These are phyloP conservation scores for Cynodonichthys magdalenae DNA, from an alignment of 2,797 vertebrate species.

Conservation along the genomic window DNA sequence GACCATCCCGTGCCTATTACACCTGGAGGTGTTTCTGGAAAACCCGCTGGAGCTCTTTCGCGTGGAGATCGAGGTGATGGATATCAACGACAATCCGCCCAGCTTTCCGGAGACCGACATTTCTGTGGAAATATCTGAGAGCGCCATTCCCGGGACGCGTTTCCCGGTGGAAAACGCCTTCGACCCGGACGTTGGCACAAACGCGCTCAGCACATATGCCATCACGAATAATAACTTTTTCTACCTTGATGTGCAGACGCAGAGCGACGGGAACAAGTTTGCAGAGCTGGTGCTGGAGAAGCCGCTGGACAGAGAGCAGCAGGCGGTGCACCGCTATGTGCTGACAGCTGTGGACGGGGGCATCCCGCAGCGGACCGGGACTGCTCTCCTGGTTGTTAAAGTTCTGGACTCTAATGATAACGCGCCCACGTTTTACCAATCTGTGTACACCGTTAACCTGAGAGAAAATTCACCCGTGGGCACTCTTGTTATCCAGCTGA, in stretches of 20 bases:
- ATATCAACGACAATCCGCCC: conserved; percentile 97
- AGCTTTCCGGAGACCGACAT: conserved; percentile 93
- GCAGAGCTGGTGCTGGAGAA: conserved; percentile 96
- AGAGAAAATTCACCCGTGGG: conserved; percentile 93
- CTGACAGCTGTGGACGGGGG: conserved; percentile 97
- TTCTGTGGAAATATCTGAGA: conserved; percentile 97
- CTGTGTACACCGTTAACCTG: conserved; percentile 92
- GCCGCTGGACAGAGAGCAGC: conserved; percentile 95
- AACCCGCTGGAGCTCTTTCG: conserved; percentile 96
- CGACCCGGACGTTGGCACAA: conserved; percentile 97
- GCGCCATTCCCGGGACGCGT: conserved; percentile 95
- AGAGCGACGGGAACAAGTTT: conserved; percentile 95
- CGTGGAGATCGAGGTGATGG: conserved; percentile 96
- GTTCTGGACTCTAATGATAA: conserved; percentile 99
- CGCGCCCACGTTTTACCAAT: conserved; percentile 94
- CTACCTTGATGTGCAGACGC: conserved; percentile 95
- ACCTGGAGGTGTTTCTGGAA: conserved; percentile 97
- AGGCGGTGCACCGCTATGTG: conserved; percentile 95
- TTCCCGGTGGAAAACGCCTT: conserved; percentile 97
- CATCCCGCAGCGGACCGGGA: conserved; percentile 92
- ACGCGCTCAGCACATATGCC: conserved; percentile 93
- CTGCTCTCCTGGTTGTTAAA: conserved; percentile 92
- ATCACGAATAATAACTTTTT: conserved; percentile 97
- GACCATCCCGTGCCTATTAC: conserved; percentile 90
- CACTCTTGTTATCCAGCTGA: conserved; percentile 93